Evolutionary conservation across 2,113 vertebrate genomes (phyloP), one percentile per base, ranked within the genome.

Genomic region (Sphaerodactylus townsendi): DNA sequence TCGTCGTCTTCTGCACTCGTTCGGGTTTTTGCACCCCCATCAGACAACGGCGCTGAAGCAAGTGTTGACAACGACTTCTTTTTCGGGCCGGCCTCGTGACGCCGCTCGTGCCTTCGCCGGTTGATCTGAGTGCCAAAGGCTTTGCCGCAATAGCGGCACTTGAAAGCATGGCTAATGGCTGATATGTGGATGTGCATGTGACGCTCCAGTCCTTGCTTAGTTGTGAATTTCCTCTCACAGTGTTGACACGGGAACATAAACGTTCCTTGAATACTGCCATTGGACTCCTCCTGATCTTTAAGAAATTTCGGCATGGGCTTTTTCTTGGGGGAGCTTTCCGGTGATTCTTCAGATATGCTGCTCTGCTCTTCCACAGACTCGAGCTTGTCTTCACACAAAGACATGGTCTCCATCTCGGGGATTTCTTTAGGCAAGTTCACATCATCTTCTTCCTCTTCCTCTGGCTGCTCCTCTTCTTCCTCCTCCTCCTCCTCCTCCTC

Each of bases 141-240:
- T 56, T 96, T 97, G 73, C 96, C 95, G 1, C 96, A 97, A 72
- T 96, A 97, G 0, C 96, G 96, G 77, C 96, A 98, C 88, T 96
- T 97, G 91, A 96, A 96, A 11, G 94, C 93, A 0, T 97, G 96
- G 71, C 82, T 96, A 48, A 96, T 86, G 0, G 91, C 94, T 2
- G 95, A 94, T 11, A 96, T 84, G 3, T 98, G 98, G 89, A 97
- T 98, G 81, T 98, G 97, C 93, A 97, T 96, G 93, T 99, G 98
- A 21, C 95, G 96, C 30, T 98, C 98, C 0, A 98, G 95, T 15
- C 96, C 97, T 86, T 98, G 97, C 90, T 97, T 97, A 53, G 96
- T 98, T 56, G 95, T 95, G 35, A 99, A 99, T 82, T 95, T 96
- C 86, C 97, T 95, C 82, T 98, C 96, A 72, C 98, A 99, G 19